Conservation (phyloP, 2,888 invertebrate species). For the Drosophila crucigera region DNA sequence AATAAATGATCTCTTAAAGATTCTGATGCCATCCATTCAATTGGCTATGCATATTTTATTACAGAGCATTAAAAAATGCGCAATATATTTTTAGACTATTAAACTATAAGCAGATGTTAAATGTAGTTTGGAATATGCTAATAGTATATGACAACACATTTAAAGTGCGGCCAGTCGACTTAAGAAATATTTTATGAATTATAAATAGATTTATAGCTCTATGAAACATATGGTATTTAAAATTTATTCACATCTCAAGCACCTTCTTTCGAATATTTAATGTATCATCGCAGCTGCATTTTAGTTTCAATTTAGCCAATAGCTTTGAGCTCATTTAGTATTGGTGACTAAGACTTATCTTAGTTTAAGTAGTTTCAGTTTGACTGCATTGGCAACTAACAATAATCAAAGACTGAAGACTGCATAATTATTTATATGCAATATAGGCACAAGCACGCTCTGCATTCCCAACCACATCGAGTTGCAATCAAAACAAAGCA, state of each 20-base stretch:
- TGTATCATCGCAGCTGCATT: not conserved
- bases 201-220: not conserved
- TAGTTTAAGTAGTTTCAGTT: not conserved
- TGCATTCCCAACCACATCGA: conserved; percentile 22
- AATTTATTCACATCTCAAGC: not conserved
- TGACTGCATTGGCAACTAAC: not conserved
- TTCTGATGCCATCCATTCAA: not conserved
- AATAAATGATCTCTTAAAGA: not conserved
- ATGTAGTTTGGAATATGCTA: not conserved
- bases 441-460: conserved; percentile 29
- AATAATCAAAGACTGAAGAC: conserved; percentile 6
- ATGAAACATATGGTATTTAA: not conserved
- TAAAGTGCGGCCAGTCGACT: not conserved
- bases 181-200: not conserved
- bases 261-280: not conserved
- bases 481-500: conserved; percentile 35
- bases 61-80: not conserved
- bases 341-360: not conserved
- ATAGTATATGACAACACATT: not conserved
- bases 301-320: not conserved
- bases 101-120: not conserved
- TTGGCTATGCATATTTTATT: not conserved
- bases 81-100: not conserved
- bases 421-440: not conserved
- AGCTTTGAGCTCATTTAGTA: not conserved